phyloP scores from a whole-genome alignment of 2,797 vertebrate genomes.

The Bufotes viridis region DNA sequence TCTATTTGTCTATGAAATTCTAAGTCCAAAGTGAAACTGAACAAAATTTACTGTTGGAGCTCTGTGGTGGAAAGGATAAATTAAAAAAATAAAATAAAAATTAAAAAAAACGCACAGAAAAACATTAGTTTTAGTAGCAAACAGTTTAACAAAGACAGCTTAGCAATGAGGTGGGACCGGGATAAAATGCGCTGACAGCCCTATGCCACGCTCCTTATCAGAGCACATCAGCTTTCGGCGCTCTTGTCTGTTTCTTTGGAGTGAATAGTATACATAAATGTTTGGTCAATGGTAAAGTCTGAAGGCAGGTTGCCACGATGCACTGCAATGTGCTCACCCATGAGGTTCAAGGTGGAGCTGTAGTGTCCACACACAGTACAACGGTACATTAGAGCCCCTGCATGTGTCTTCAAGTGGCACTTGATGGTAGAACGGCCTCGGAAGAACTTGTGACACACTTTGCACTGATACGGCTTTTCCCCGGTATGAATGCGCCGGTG shows the following conservation, averaged over 20 bases:
- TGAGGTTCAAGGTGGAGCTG: conserved; percentile 96
- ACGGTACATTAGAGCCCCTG: conserved; percentile 97
- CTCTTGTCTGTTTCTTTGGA: conserved; percentile 90
- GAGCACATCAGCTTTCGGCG: conserved; percentile 81
- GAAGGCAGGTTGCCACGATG: conserved; percentile 93
- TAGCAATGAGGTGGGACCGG: conserved; percentile 58
- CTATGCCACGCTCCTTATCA: conserved; percentile 21
- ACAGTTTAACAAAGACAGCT: conserved; percentile 24
- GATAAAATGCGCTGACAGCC: neutral
- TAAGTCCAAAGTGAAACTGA: neutral
- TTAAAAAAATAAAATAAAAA: conserved; percentile 2
- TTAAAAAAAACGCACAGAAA: conserved; percentile 29
- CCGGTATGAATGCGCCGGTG: conserved; percentile 96
- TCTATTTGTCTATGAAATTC: conserved; percentile 2
- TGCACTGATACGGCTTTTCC: conserved; percentile 97
- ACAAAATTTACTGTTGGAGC: neutral
- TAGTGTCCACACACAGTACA: conserved; percentile 94
- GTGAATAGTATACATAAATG: conserved; percentile 99
- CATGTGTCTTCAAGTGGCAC: conserved; percentile 97
- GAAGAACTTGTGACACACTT: conserved; percentile 97
- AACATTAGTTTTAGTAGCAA: conserved; percentile 14
- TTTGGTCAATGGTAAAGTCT: conserved; percentile 97
- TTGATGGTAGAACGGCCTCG: conserved; percentile 97
- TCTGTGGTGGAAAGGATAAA: neutral
- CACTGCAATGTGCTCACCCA: conserved; percentile 94